These are phyloP conservation scores for Caenorhabditis briggsae DNA, from an alignment of 1,140 invertebrate species.

Conservation along the genomic window DNA sequence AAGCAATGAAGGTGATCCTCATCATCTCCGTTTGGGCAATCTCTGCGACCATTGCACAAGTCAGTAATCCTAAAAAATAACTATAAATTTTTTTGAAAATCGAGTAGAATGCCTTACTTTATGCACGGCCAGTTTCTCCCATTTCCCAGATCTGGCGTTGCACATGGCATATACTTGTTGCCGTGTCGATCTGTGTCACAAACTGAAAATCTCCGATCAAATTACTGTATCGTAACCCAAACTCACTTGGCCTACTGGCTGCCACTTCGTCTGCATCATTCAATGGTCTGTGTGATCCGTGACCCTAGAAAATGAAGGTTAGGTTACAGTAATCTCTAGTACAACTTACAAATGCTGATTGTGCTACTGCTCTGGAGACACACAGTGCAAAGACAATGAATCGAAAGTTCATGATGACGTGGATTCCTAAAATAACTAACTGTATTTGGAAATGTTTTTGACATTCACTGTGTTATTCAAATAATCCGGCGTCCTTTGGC, in stretches of 20 bases:
- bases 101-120: not conserved
- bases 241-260: conserved; percentile 6
- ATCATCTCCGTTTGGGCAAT: conserved; percentile 37
- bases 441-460: not conserved
- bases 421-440: not conserved
- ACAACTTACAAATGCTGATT: conserved; percentile 20
- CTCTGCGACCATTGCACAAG: not conserved
- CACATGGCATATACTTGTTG: conserved; percentile 12
- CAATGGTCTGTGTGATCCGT: not conserved
- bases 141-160: not conserved
- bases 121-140: conserved; percentile 13
- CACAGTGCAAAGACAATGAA: not conserved
- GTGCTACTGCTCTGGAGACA: not conserved
- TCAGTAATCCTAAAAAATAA: not conserved
- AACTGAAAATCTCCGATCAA: not conserved
- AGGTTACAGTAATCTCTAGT: not conserved
- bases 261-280: conserved; percentile 32
- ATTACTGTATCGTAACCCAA: too few species aligned
- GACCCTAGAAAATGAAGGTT: not conserved
- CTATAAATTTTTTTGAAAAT: not conserved
- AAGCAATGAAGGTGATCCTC: conserved; percentile 23
- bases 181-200: conserved; percentile 20
- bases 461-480: not conserved
- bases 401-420: not conserved
- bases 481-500: conserved; percentile 26